Evolutionary conservation across 2,113 vertebrate genomes (phyloP).

Genomic region (Morone saxatilis): DNA sequence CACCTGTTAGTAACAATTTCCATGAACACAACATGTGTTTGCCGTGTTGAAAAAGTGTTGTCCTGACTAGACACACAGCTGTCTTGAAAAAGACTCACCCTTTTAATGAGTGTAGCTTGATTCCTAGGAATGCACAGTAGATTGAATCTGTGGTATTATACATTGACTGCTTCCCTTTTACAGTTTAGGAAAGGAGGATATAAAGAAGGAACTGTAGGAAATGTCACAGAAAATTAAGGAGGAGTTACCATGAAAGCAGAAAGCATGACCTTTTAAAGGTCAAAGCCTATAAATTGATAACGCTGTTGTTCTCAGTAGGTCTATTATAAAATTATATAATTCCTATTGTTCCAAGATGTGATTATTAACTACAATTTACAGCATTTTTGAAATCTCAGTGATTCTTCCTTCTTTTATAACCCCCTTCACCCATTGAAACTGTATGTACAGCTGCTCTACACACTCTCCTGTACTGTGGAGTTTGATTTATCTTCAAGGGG

Average conservation of each 20-base stretch:
- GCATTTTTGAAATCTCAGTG: conserved; percentile 3
- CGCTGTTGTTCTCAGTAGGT: not conserved
- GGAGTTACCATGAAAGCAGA: conserved; percentile 7
- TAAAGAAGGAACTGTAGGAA: conserved; percentile 45
- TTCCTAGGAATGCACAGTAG: conserved; percentile 50
- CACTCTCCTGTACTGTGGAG: conserved; percentile 52
- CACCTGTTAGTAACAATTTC: not conserved
- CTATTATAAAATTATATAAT: conserved; percentile 10
- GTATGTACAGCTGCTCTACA: conserved; percentile 27
- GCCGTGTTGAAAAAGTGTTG: not conserved
- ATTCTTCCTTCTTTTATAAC: conserved; percentile 40
- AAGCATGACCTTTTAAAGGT: conserved; percentile 18
- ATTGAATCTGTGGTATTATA: not conserved
- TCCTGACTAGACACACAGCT: not conserved
- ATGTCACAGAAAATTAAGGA: not conserved
- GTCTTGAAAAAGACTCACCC: not conserved
- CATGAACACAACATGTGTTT: not conserved
- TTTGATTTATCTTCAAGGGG: conserved; percentile 66
- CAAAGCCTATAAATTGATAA: not conserved
- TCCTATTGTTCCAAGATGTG: not conserved
- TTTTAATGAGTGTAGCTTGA: conserved; percentile 9
- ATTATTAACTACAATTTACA: conserved; percentile 8
- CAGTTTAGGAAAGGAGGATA: conserved; percentile 3
- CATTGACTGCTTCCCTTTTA: not conserved
- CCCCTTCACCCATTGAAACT: not conserved